phyloP scores from a whole-genome alignment of 1,140 invertebrate species.

The Paracyclopina nana region DNA sequence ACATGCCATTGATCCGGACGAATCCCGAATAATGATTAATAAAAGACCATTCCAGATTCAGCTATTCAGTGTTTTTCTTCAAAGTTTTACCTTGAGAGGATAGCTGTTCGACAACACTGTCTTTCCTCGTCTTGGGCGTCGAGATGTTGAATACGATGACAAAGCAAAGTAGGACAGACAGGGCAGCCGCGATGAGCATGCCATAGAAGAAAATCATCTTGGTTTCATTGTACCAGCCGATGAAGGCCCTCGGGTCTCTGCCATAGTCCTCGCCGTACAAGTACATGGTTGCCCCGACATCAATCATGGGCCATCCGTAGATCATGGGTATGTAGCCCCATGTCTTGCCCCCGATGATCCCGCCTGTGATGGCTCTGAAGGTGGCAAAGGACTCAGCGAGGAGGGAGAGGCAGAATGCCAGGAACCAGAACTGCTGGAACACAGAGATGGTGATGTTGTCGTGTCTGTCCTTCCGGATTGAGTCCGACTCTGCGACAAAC shows the following conservation, averaged over 20 bases:
- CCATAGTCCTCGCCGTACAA: slow-evolving; percentile 4
- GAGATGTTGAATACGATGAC: not conserved
- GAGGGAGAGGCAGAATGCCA: not conserved
- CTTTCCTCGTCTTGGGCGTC: slow-evolving; percentile 7
- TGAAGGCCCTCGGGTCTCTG: slow-evolving; percentile 6
- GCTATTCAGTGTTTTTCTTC: too few species aligned
- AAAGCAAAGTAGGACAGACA: not conserved
- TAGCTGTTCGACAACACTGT: slow-evolving; percentile 2
- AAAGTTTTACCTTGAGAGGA: not conserved
- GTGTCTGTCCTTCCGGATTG: slow-evolving; percentile 1
- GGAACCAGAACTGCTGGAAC: not conserved
- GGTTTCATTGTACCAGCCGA: slow-evolving; percentile 14
- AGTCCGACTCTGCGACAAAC: not conserved
- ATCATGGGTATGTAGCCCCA: not conserved
- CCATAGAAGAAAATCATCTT: slow-evolving; percentile 3
- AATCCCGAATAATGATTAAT: too few species aligned
- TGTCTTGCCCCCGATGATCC: slow-evolving; percentile 9
- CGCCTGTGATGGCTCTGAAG: slow-evolving; percentile 10
- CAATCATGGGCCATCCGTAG: not conserved
- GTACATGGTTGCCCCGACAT: slow-evolving; percentile 1
- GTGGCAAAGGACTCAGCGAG: not conserved
- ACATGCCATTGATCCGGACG: too few species aligned
- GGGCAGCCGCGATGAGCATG: not conserved
- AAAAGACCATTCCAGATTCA: too few species aligned
- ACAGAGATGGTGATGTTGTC: not conserved